phyloP scores from a whole-genome alignment of 2,113 vertebrate genomes.

The Cochlearius cochlearius region DNA sequence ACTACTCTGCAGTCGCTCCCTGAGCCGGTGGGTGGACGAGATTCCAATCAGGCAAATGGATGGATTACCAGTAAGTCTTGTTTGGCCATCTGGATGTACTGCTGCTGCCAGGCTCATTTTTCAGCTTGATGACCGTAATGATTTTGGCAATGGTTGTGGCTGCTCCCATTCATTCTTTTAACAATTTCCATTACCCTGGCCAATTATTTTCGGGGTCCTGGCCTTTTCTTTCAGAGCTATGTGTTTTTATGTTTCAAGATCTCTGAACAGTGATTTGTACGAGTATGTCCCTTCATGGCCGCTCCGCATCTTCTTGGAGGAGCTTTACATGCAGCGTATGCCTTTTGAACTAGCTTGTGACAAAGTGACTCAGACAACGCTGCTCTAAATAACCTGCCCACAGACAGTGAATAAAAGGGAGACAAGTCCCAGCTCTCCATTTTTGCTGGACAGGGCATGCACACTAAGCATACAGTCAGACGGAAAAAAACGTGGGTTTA shows the following conservation, averaged over 20 bases:
- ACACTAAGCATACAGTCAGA: neutral
- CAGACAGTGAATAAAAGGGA: neutral
- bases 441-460: conserved; percentile 27
- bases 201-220: conserved; percentile 20
- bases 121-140: conserved; percentile 13
- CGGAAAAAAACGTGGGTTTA: neutral
- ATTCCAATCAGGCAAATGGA: neutral
- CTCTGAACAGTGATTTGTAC: neutral
- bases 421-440: neutral
- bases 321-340: neutral
- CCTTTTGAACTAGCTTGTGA: conserved; percentile 12
- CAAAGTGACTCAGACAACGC: conserved; percentile 12
- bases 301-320: neutral
- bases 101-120: conserved; percentile 12
- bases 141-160: conserved; percentile 5
- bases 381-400: neutral
- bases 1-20: neutral
- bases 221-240: conserved; percentile 1
- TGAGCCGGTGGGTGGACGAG: neutral
- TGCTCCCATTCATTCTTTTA: conserved; percentile 23
- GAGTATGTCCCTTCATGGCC: neutral
- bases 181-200: conserved; percentile 29
- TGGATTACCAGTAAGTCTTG: neutral
- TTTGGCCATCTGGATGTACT: neutral
- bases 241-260: neutral